phyloP scores from a whole-genome alignment of 2,113 vertebrate genomes.

The Haemorhous mexicanus region DNA sequence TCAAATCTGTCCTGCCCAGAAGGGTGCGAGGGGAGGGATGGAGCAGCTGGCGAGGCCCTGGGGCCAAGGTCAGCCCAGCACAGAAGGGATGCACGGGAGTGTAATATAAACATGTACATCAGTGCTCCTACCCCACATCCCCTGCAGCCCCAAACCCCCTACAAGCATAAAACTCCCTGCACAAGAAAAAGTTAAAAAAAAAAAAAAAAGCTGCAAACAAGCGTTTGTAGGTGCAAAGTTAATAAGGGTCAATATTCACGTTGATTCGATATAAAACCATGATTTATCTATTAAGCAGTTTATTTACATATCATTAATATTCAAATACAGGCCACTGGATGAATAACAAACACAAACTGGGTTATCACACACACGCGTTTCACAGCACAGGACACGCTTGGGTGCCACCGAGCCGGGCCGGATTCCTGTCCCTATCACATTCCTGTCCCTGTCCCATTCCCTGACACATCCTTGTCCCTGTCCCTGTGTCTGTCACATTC shows the following conservation, averaged over 20 bases:
- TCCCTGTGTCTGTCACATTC: too few relatives aligned
- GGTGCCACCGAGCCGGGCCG: fast-evolving
- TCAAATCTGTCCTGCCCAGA: background rate
- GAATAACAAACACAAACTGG: background rate
- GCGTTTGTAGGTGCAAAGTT: background rate
- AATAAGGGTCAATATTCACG: background rate
- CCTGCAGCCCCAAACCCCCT: background rate
- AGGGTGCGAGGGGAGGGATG: background rate
- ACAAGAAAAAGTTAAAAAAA: background rate
- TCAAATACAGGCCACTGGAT: background rate
- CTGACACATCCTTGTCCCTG: too few relatives aligned
- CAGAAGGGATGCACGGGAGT: background rate
- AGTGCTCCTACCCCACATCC: fast-evolving
- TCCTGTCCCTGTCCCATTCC: too few relatives aligned
- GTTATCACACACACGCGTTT: background rate
- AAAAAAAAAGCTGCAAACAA: too few relatives aligned
- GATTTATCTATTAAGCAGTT: background rate
- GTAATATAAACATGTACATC: background rate
- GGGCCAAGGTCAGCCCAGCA: background rate
- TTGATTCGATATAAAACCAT: background rate
- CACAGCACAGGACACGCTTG: background rate
- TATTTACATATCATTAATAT: background rate
- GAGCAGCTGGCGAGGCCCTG: background rate
- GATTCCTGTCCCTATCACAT: too few relatives aligned
- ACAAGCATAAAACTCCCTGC: background rate